Conservation (phyloP, 1,140 invertebrate species). For the Druon quercuslanigerum region DNA sequence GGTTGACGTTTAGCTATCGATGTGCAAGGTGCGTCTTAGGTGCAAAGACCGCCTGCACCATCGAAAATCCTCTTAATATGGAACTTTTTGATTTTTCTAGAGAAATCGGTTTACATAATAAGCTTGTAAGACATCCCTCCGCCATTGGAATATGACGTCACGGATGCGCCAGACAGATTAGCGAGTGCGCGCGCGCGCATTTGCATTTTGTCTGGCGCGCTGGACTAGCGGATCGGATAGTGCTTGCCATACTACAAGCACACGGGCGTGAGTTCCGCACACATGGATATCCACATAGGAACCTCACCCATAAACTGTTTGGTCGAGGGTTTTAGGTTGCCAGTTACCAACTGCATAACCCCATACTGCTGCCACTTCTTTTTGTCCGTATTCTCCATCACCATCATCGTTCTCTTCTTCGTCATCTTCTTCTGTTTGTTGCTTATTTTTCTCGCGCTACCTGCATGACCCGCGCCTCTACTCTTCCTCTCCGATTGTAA, state of each 20-base stretch:
- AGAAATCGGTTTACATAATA: too few relatives aligned
- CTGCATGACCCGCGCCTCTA: constrained; percentile 38
- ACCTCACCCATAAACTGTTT: constrained; percentile 28
- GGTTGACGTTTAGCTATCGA: too few relatives aligned
- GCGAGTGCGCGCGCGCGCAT: constrained; percentile 60
- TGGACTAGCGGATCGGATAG: constrained; percentile 55
- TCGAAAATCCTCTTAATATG: too few relatives aligned
- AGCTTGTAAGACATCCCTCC: constrained; percentile 41
- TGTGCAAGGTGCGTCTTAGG: too few relatives aligned
- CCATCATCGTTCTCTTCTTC: constrained; percentile 46
- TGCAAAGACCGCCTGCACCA: too few relatives aligned
- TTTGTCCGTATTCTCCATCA: constrained; percentile 34
- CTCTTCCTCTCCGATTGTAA: constrained; percentile 52
- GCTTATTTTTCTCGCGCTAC: constrained; percentile 35
- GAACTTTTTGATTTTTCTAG: too few relatives aligned
- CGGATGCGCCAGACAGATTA: constrained; percentile 71
- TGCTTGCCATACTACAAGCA: constrained; percentile 39
- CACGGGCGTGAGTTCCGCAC: constrained; percentile 41
- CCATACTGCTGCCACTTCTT: constrained; percentile 48
- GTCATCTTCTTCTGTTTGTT: constrained; percentile 36
- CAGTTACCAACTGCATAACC: constrained; percentile 55
- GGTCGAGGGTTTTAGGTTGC: constrained; percentile 50
- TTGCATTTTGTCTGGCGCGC: constrained; percentile 70
- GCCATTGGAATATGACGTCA: constrained; percentile 64
- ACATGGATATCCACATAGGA: constrained; percentile 42